Evolutionary conservation across 2,888 invertebrate genomes (phyloP), one percentile per base, ranked within the genome.

Genomic region (Stegana nigrithorax): DNA sequence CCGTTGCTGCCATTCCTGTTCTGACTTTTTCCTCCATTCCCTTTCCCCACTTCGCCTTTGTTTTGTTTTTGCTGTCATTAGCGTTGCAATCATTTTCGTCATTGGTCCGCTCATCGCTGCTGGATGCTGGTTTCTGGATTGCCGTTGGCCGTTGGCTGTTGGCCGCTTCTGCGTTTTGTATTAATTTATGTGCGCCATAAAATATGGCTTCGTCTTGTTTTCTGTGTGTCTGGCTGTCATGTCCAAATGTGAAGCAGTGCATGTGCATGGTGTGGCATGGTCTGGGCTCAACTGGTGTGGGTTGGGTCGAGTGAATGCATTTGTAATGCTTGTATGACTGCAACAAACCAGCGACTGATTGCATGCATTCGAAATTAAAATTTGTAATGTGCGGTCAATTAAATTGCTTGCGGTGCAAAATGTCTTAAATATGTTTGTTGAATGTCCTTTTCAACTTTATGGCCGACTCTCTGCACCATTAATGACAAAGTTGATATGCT

Each of bases 381-480:
- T 61, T 71, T 66, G 60, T 68, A 68, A 65, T 66, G 62, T 67
- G 50, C 67, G 65, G 62, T 67, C 67, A 78, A 77, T 77, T 75
- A 68, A 65, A 44, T 63, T 57, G 29, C 12, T 47, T 27, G 55
- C 17, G n/a, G n/a, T n/a, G n/a, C n/a, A n/a, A n/a, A n/a, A n/a
- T n/a, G n/a, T n/a, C n/a, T n/a, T n/a, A n/a, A n/a, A n/a, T n/a
- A n/a, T n/a, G n/a, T n/a, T n/a, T n/a, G n/a, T n/a, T n/a, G n/a
- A n/a, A n/a, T n/a, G n/a, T n/a, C n/a, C n/a, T n/a, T n/a, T n/a
- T n/a, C n/a, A n/a, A n/a, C n/a, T n/a, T n/a, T n/a, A n/a, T n/a
- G n/a, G n/a, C n/a, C n/a, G n/a, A n/a, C n/a, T n/a, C n/a, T n/a
- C n/a, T n/a, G n/a, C n/a, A n/a, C n/a, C n/a, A n/a, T n/a, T n/a